These are phyloP conservation scores for Autographa gamma DNA, from an alignment of 2,888 invertebrate genomes.

Conservation along the genomic window DNA sequence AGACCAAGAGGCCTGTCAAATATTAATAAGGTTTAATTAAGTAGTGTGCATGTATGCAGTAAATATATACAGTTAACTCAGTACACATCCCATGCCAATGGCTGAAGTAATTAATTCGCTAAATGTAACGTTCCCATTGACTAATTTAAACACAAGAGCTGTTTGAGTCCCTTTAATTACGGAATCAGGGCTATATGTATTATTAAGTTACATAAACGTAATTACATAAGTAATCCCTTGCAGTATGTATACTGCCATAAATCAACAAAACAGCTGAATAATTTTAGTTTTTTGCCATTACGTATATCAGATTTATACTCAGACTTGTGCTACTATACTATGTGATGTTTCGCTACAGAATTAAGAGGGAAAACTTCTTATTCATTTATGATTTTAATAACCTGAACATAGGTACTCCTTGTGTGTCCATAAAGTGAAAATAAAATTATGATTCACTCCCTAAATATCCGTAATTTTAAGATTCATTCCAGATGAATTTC, in stretches of 20 bases:
- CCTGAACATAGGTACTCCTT: no score
- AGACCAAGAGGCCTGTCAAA: no score
- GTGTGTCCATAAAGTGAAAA: no score
- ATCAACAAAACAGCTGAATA: no score
- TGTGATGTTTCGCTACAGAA: no score
- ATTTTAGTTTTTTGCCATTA: no score
- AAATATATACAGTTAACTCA: background rate
- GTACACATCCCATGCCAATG: background rate
- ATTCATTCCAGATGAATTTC: constrained; percentile 20
- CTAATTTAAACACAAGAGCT: constrained; percentile 19
- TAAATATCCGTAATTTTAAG: constrained; percentile 29
- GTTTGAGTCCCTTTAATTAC: constrained; percentile 26
- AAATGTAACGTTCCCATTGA: constrained; percentile 7
- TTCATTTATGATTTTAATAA: no score
- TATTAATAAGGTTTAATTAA: background rate
- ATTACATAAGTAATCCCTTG: background rate
- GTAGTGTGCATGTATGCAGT: background rate
- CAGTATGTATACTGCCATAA: background rate
- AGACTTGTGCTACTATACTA: no score
- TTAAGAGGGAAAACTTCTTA: no score
- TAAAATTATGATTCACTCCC: background rate
- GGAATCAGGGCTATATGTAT: constrained; percentile 26
- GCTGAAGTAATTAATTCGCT: background rate
- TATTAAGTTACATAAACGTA: background rate
- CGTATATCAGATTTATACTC: no score